Conservation (phyloP, 2,888 invertebrate genomes). For the Clusia tigrina region DNA sequence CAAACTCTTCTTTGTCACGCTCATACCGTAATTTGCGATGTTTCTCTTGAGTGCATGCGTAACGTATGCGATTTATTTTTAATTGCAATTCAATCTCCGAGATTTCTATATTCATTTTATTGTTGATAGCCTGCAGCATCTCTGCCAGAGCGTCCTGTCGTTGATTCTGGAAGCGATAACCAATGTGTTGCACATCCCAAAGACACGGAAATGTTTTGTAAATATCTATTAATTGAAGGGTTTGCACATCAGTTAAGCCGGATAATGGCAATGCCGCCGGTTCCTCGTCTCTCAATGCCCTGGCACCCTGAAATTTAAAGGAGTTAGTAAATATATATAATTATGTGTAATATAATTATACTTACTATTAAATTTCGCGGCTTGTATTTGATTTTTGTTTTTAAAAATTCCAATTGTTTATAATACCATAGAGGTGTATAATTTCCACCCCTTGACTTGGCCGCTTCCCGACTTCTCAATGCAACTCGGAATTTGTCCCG, state of each 20-base stretch:
- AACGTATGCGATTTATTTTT: slow-evolving; percentile 38
- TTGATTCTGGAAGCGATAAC: slow-evolving; percentile 39
- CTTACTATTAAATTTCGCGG: slow-evolving; percentile 29
- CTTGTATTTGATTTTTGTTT: slow-evolving; percentile 27
- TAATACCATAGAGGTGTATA: slow-evolving; percentile 29
- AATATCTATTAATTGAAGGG: slow-evolving; percentile 43
- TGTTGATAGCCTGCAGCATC: slow-evolving; percentile 42
- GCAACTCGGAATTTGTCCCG: neutral
- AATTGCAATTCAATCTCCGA: slow-evolving; percentile 46
- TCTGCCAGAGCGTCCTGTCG: slow-evolving; percentile 41
- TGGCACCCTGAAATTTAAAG: slow-evolving; percentile 23
- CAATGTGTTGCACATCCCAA: slow-evolving; percentile 45
- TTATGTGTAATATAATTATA: neutral
- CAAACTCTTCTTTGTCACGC: slow-evolving; percentile 24
- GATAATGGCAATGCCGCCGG: slow-evolving; percentile 24
- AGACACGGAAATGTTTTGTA: slow-evolving; percentile 45
- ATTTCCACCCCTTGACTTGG: neutral
- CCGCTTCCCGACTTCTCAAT: slow-evolving; percentile 2
- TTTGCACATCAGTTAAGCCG: neutral
- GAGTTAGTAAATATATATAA: neutral
- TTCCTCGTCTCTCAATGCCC: slow-evolving; percentile 22
- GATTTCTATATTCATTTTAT: slow-evolving; percentile 42
- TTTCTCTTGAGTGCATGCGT: slow-evolving; percentile 37
- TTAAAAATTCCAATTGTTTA: slow-evolving; percentile 33
- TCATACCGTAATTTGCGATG: slow-evolving; percentile 34